phyloP scores from a whole-genome alignment of 2,113 vertebrate genomes.

The Percina caprodes region DNA sequence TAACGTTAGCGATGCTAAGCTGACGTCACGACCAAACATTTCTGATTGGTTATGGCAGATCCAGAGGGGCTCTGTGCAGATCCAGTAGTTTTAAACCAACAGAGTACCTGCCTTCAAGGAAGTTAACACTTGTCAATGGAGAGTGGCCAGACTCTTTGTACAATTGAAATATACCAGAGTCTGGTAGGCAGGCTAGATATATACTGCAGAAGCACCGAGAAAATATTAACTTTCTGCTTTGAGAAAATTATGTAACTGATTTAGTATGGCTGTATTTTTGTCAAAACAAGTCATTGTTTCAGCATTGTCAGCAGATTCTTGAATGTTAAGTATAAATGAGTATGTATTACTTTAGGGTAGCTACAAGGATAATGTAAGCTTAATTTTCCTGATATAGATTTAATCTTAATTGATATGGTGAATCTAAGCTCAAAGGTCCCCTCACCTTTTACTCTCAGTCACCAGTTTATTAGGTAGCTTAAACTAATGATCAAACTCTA shows the following conservation, averaged over 20 bases:
- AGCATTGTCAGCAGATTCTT: slow-evolving; percentile 4
- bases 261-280: background rate
- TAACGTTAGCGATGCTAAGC: too few species aligned
- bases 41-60: too few species aligned
- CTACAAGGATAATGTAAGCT: background rate
- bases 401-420: background rate
- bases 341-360: background rate
- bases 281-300: background rate
- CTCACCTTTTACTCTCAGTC: background rate
- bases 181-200: background rate
- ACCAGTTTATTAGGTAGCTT: background rate
- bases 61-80: too few species aligned
- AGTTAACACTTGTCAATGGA: too few species aligned
- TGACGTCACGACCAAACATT: too few species aligned
- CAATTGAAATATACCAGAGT: too few species aligned
- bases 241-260: slow-evolving; percentile 13
- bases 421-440: background rate
- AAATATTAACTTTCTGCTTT: slow-evolving; percentile 46
- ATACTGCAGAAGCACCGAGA: background rate
- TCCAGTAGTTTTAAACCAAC: too few species aligned
- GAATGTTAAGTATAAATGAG: background rate
- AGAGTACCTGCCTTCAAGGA: too few species aligned
- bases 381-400: background rate
- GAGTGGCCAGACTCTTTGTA: too few species aligned
- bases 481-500: background rate